These are phyloP conservation scores for Monochamus alternatus DNA, from an alignment of 2,888 invertebrate species.

Conservation along the genomic window DNA sequence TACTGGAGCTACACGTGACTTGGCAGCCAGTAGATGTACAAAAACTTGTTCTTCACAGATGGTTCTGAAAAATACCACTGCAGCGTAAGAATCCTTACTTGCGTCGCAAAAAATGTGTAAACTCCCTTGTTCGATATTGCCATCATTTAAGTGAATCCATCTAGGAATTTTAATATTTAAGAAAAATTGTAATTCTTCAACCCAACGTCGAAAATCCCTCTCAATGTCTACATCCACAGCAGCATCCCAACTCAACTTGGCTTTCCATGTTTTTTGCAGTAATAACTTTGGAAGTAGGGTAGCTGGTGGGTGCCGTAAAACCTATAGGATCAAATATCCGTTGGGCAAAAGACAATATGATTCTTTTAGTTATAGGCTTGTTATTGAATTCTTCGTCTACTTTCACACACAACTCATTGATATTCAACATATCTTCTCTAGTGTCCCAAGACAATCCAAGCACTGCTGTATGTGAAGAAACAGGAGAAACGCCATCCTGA, in stretches of 20 bases:
- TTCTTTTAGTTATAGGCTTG: background rate
- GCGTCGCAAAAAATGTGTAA: background rate
- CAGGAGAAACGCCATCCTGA: too few species aligned
- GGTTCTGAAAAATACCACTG: background rate
- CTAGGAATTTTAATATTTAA: background rate
- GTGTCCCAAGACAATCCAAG: too few species aligned
- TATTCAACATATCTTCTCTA: too few species aligned
- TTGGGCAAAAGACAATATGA: background rate
- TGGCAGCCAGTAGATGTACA: background rate
- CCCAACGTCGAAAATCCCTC: background rate
- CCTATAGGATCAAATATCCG: background rate
- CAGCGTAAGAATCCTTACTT: background rate
- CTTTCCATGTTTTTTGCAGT: background rate
- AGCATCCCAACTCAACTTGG: background rate
- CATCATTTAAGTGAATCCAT: background rate
- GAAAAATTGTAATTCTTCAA: background rate
- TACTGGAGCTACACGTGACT: background rate
- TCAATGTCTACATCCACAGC: background rate
- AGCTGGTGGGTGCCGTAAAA: background rate
- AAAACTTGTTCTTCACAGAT: background rate
- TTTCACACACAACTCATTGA: too few species aligned
- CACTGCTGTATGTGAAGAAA: too few species aligned
- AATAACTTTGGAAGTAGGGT: background rate
- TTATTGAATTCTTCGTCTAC: too few species aligned
- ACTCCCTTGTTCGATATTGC: background rate